Evolutionary conservation across 1,140 invertebrate species (phyloP).

Genomic region (Drosophila santomea): DNA sequence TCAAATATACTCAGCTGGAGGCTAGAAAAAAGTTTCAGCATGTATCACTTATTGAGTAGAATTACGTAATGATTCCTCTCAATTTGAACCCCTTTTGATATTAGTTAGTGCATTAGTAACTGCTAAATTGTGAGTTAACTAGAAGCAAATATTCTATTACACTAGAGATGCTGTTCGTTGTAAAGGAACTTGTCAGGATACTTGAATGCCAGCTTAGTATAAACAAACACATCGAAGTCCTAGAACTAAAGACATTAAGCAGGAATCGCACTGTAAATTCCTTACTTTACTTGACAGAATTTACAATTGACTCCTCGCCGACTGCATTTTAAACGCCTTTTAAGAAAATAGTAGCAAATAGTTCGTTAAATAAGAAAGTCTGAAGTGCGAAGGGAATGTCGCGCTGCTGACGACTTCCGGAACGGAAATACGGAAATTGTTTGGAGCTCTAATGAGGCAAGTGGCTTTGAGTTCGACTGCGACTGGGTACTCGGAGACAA

Average conservation of each 20-base stretch:
- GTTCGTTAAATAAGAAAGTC: constrained; percentile 6
- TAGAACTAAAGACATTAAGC: neutral
- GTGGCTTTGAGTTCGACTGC: constrained; percentile 15
- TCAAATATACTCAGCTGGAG: too few relatives aligned
- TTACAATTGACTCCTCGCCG: neutral
- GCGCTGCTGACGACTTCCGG: constrained; percentile 53
- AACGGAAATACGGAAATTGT: constrained; percentile 60
- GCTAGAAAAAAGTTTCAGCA: too few relatives aligned
- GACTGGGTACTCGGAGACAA: constrained; percentile 13
- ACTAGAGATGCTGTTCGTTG: too few relatives aligned
- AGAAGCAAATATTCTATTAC: too few relatives aligned
- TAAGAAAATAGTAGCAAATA: neutral
- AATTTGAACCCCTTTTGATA: too few relatives aligned
- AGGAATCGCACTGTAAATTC: constrained; percentile 26
- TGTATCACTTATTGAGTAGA: too few relatives aligned
- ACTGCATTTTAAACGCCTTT: constrained; percentile 1
- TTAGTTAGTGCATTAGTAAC: too few relatives aligned
- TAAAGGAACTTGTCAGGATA: too few relatives aligned
- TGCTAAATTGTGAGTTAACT: too few relatives aligned
- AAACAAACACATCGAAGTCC: neutral
- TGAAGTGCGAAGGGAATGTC: constrained; percentile 34
- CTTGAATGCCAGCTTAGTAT: neutral
- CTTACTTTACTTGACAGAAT: constrained; percentile 14
- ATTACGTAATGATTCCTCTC: too few relatives aligned
- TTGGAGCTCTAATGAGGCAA: constrained; percentile 74